A percentile compares a stretch with the other conserved stretches of the same genome.
These are phyloP conservation scores for Centroberyx gerrardi DNA, from an alignment of 2,797 vertebrate species.

Conservation along the genomic window DNA sequence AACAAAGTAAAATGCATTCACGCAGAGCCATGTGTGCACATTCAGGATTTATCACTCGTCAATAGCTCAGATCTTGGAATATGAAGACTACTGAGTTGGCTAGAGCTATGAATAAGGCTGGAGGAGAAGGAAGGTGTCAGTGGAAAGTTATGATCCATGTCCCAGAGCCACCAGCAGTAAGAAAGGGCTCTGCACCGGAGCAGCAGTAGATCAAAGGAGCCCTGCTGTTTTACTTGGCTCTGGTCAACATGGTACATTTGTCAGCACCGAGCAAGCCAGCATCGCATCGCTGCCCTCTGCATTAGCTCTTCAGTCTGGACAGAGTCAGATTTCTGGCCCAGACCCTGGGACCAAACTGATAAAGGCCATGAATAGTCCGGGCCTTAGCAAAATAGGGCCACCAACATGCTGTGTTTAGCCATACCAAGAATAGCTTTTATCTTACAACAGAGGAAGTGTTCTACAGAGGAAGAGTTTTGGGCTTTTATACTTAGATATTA, in stretches of 20 bases:
- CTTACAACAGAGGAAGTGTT: background rate
- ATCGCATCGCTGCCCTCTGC: conserved; percentile 53
- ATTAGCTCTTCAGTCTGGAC: conserved; percentile 37
- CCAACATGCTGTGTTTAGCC: background rate
- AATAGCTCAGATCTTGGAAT: background rate
- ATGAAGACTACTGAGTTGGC: background rate
- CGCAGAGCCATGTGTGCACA: background rate
- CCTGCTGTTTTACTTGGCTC: conserved; percentile 73
- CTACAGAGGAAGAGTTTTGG: background rate
- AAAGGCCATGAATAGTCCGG: conserved; percentile 36
- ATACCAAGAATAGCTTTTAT: background rate
- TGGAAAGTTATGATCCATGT: conserved; percentile 20
- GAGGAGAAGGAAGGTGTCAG: background rate
- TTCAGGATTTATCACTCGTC: background rate
- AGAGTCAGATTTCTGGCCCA: conserved; percentile 26
- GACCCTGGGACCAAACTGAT: conserved; percentile 54
- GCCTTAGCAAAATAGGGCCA: conserved; percentile 15
- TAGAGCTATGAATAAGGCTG: background rate
- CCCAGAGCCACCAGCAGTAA: conserved; percentile 19
- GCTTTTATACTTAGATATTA: background rate
- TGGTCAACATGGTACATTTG: conserved; percentile 46
- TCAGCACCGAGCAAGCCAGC: conserved; percentile 49
- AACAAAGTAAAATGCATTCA: background rate
- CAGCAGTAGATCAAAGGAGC: conserved; percentile 60
- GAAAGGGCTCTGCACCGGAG: conserved; percentile 18